These are phyloP conservation scores for Aculops lycopersici DNA, from an alignment of 1,140 invertebrate genomes.

Conservation along the genomic window DNA sequence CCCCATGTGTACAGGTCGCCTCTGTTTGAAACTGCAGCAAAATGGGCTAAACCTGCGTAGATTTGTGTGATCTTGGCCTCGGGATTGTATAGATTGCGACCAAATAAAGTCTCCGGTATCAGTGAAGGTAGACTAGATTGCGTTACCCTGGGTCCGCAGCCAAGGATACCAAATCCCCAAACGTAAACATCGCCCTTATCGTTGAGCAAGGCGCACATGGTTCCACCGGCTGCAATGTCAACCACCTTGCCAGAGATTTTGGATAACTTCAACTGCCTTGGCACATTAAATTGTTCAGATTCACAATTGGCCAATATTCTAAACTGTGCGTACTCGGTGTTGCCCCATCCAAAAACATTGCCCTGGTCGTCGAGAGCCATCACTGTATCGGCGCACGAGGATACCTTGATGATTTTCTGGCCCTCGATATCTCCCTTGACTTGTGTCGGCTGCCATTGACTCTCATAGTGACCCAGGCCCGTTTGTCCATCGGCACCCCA, in stretches of 20 bases:
- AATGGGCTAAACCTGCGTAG: conserved; percentile 33
- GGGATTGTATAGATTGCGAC: conserved; percentile 40
- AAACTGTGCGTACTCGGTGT: conserved; percentile 68
- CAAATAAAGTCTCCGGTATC: conserved; percentile 47
- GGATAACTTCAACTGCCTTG: conserved; percentile 27
- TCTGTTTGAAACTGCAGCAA: conserved; percentile 32
- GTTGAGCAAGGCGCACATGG: conserved; percentile 47
- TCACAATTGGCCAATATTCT: conserved; percentile 13
- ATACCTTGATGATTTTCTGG: conserved; percentile 48
- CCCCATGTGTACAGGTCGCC: conserved; percentile 72
- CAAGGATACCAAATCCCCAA: conserved; percentile 73
- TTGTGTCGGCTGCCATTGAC: conserved; percentile 18
- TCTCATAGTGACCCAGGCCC: conserved; percentile 34
- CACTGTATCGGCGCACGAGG: conserved; percentile 47
- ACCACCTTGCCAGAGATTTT: conserved; percentile 30
- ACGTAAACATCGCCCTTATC: conserved; percentile 51
- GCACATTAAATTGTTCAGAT: conserved; percentile 19
- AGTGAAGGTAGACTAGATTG: conserved; percentile 26
- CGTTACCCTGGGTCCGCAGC: conserved; percentile 42
- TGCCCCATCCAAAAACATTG: conserved; percentile 85
- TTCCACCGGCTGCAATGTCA: conserved; percentile 51
- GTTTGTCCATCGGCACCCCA: conserved; percentile 84
- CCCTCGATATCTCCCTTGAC: conserved; percentile 38
- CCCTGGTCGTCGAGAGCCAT: conserved; percentile 61
- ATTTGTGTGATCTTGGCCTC: conserved; percentile 23